These are phyloP conservation scores for Penaeus monodon DNA, from an alignment of 2,888 invertebrate genomes.

Conservation along the genomic window DNA sequence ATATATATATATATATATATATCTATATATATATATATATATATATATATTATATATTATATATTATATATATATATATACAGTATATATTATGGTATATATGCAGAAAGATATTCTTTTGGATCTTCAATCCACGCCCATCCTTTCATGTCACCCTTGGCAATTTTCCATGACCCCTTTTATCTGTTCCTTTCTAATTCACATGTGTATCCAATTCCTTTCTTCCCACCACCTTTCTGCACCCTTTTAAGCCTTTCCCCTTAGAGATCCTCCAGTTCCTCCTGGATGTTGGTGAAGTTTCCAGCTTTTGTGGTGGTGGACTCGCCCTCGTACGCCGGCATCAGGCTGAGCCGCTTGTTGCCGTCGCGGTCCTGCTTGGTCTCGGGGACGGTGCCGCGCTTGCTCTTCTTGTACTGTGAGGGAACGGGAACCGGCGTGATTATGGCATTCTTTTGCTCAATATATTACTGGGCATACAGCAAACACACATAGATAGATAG, in stretches of 20 bases:
- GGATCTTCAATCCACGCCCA: neutral
- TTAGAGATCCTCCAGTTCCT: slow-evolving; percentile 14
- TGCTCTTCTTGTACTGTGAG: slow-evolving; percentile 42
- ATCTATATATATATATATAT: slow-evolving; percentile 13
- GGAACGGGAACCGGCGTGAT: neutral
- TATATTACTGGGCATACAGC: too few species aligned
- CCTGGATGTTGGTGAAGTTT: neutral
- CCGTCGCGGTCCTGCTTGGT: slow-evolving; percentile 46
- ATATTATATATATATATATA: slow-evolving; percentile 23
- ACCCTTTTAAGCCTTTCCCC: neutral
- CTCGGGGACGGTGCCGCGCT: slow-evolving; percentile 46
- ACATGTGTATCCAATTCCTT: neutral
- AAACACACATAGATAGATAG: too few species aligned
- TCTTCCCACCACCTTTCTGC: neutral
- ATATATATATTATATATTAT: slow-evolving; percentile 27
- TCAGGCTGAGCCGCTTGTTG: slow-evolving; percentile 46
- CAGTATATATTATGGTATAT: neutral
- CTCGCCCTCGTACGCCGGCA: slow-evolving; percentile 29
- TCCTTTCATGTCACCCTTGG: neutral
- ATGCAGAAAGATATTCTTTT: neutral
- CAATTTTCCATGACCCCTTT: too few species aligned
- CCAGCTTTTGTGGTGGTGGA: slow-evolving; percentile 30
- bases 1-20: neutral
- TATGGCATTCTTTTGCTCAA: neutral
- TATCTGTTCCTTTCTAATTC: too few species aligned